Evolutionary conservation across 2,888 invertebrate genomes (phyloP).

Genomic region (Microctonus hyperodae): DNA sequence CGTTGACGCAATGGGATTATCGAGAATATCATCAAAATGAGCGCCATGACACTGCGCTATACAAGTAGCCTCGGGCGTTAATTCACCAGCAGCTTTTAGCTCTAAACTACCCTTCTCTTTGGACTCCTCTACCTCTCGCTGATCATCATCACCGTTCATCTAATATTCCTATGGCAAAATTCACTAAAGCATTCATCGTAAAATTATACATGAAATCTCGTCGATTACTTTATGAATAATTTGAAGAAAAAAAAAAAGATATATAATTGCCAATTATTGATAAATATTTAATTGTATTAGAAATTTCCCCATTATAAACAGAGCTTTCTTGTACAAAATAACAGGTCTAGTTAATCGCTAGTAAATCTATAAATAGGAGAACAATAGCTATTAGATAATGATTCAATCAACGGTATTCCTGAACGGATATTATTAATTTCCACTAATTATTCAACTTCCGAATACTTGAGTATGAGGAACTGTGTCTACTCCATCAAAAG

Average conservation of each 20-base stretch:
- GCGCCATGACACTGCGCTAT: conserved; percentile 22
- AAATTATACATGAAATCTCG: not conserved
- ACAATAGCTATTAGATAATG: not conserved
- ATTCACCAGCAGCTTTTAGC: conserved; percentile 7
- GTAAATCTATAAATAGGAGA: not conserved
- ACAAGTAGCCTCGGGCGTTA: conserved; percentile 14
- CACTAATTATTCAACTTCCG: not conserved
- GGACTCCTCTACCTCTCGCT: conserved; percentile 30
- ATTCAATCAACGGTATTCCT: not conserved
- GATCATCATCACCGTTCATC: conserved; percentile 20
- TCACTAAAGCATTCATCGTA: not conserved
- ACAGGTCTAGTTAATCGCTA: no score
- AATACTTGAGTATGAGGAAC: no score
- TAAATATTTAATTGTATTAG: no score
- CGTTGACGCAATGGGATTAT: conserved; percentile 31
- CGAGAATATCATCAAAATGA: conserved; percentile 25
- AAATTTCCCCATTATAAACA: no score
- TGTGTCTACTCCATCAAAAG: no score
- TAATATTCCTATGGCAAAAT: not conserved
- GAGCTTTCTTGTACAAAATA: no score
- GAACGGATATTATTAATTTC: not conserved
- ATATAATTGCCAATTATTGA: no score
- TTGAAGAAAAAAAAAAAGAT: no score
- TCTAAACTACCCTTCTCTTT: conserved; percentile 24
- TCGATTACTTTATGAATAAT: not conserved